Conservation (phyloP, 2,113 vertebrate genomes). For the Chaenocephalus aceratus region DNA sequence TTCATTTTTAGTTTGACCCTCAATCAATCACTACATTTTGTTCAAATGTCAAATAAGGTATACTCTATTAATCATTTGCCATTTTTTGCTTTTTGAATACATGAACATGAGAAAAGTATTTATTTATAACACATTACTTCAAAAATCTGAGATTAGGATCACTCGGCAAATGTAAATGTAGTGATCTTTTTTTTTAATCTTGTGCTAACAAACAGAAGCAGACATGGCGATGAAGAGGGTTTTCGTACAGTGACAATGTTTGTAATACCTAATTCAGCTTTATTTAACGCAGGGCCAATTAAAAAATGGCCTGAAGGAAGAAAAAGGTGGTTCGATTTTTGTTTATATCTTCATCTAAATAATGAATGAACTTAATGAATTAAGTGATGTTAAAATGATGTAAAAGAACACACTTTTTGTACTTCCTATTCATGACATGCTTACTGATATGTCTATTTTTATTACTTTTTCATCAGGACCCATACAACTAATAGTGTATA, state of each 20-base stretch:
- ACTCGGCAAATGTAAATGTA: not conserved
- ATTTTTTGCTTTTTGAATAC: not conserved
- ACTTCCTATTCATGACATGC: too few species aligned
- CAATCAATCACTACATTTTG: not conserved
- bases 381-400: too few species aligned
- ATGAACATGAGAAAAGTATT: not conserved
- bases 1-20: not conserved
- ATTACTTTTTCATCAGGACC: not conserved
- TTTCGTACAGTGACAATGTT: not conserved
- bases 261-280: not conserved
- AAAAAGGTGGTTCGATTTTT: too few species aligned
- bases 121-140: not conserved
- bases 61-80: not conserved
- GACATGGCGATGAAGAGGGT: not conserved
- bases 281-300: not conserved
- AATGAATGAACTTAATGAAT: too few species aligned
- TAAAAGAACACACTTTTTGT: too few species aligned
- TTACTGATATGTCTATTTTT: too few species aligned
- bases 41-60: slow-evolving; percentile 3
- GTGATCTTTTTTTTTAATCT: not conserved
- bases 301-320: not conserved
- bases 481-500: not conserved
- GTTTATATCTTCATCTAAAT: too few species aligned
- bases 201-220: slow-evolving; percentile 17
- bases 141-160: not conserved